phyloP scores from a whole-genome alignment of 2,113 vertebrate genomes.

The Oncorhynchus kisutch region DNA sequence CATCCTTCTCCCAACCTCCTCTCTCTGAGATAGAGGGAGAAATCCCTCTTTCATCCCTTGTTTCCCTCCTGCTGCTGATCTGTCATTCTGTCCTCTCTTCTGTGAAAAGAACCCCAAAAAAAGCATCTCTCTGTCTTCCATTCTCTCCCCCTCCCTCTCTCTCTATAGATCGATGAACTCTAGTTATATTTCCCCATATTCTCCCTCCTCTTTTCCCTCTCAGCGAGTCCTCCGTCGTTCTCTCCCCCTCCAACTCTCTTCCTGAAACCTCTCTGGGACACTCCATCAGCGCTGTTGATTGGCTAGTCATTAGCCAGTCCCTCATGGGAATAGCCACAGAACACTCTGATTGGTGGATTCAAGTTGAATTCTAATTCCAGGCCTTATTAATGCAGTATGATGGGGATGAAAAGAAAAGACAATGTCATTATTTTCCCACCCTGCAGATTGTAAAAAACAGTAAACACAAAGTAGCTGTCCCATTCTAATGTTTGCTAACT shows the following conservation, averaged over 20 bases:
- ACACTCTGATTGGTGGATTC: constrained; percentile 14
- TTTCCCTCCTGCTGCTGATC: not conserved
- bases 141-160: no score
- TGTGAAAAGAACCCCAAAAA: not conserved
- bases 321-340: constrained; percentile 1
- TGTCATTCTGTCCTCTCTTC: not conserved
- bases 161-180: no score
- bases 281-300: constrained; percentile 16
- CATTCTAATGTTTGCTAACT: no score
- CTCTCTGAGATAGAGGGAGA: no score
- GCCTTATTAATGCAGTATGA: constrained; percentile 14
- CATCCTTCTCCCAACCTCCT: no score
- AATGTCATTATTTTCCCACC: no score
- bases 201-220: not conserved
- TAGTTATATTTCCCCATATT: no score
- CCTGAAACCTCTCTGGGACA: not conserved
- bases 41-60: not conserved
- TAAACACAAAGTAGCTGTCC: no score
- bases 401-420: no score
- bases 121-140: not conserved
- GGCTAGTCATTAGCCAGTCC: constrained; percentile 10
- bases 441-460: no score
- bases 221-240: not conserved
- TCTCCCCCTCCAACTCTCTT: not conserved
- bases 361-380: constrained; percentile 26